Percentiles rank a stretch among this genome's conserved stretches.
Evolutionary conservation across 2,797 vertebrate genomes (phyloP).

Genomic region (Clarias laeviceps): DNA sequence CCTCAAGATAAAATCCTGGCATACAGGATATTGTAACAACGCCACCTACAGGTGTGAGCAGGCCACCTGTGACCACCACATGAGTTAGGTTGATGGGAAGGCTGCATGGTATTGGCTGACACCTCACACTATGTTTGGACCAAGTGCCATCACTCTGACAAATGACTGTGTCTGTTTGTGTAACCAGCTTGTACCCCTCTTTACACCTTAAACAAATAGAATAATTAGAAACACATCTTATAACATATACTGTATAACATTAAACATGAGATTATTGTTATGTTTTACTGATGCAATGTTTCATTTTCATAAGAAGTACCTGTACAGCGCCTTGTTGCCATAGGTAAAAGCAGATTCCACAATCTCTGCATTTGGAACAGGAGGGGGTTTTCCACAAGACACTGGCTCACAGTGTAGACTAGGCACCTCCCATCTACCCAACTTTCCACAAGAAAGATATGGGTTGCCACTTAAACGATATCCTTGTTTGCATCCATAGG

Average conservation of each 20-base stretch:
- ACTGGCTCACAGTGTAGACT: constrained; percentile 84
- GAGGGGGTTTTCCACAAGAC: constrained; percentile 86
- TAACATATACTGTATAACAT: not conserved
- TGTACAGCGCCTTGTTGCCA: constrained; percentile 84
- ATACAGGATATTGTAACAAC: constrained; percentile 81
- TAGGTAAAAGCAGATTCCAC: constrained; percentile 79
- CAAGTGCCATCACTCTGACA: constrained; percentile 88
- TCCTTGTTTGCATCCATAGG: constrained; percentile 86
- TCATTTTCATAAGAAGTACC: constrained; percentile 74
- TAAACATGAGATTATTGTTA: not conserved
- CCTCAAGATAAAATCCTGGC: constrained; percentile 83
- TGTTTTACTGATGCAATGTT: not conserved
- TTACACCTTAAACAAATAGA: constrained; percentile 80
- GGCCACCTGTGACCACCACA: constrained; percentile 73
- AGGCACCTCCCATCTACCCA: constrained; percentile 84
- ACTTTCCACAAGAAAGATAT: constrained; percentile 82
- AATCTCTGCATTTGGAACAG: constrained; percentile 76
- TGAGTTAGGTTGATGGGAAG: constrained; percentile 76
- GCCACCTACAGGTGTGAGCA: constrained; percentile 80
- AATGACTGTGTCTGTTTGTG: constrained; percentile 72
- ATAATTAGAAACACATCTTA: not conserved
- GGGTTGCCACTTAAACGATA: constrained; percentile 78
- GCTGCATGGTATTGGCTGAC: constrained; percentile 79
- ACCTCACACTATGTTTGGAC: constrained; percentile 84
- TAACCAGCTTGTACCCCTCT: constrained; percentile 79